Evolutionary conservation across 2,888 invertebrate genomes (phyloP).

Genomic region (Gasteruption jaculator): DNA sequence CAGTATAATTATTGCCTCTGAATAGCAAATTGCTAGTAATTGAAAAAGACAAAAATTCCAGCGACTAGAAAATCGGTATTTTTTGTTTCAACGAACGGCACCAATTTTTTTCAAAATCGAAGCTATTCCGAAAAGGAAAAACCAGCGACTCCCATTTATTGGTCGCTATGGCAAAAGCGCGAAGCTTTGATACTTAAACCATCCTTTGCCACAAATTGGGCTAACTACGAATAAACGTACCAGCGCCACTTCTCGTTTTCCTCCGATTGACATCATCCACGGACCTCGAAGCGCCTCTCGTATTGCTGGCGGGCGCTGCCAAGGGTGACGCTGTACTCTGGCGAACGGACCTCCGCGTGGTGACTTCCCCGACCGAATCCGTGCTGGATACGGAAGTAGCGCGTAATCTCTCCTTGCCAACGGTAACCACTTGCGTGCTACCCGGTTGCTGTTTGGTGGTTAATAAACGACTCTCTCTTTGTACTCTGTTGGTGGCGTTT

Average conservation of each 20-base stretch:
- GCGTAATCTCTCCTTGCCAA: slow-evolving; percentile 46
- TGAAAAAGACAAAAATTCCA: too few species aligned
- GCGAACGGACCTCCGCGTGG: slow-evolving; percentile 47
- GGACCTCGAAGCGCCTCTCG: slow-evolving; percentile 48
- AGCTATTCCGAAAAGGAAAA: too few species aligned
- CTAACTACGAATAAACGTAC: too few species aligned
- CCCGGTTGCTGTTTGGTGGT: slow-evolving; percentile 43
- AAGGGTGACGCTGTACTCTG: slow-evolving; percentile 48
- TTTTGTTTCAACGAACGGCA: too few species aligned
- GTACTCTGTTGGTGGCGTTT: slow-evolving; percentile 44
- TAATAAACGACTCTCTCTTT: slow-evolving; percentile 46
- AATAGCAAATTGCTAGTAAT: too few species aligned
- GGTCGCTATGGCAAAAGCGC: too few species aligned
- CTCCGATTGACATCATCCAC: slow-evolving; percentile 48
- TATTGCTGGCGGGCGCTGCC: slow-evolving; percentile 48
- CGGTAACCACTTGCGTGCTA: slow-evolving; percentile 28
- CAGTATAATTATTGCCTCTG: too few species aligned
- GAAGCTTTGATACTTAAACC: too few species aligned
- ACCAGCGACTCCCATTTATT: too few species aligned
- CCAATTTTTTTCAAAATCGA: too few species aligned
- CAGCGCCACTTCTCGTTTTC: slow-evolving; percentile 51
- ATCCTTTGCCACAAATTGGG: too few species aligned
- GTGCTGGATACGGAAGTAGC: slow-evolving; percentile 45
- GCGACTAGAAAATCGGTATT: too few species aligned
- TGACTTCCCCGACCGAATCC: slow-evolving; percentile 44